Evolutionary conservation across 2,797 vertebrate genomes (phyloP), one percentile per base, ranked within the genome.

Genomic region (Eulemur albifrons): DNA sequence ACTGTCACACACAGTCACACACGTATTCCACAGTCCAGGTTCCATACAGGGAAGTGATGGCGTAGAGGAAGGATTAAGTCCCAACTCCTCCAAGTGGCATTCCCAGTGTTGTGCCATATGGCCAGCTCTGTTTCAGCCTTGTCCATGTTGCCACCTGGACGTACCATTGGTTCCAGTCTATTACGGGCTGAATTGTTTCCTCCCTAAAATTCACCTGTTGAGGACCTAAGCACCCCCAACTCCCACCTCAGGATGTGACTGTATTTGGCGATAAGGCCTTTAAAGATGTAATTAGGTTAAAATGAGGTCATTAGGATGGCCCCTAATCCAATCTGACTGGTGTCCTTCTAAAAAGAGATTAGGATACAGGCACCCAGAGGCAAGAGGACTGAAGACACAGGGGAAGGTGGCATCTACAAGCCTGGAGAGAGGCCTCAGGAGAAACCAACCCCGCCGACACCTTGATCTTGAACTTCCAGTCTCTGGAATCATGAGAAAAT

Each of bases 21-120:
- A 61, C 21, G 20, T 54, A 7, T 23, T 63, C 73, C 54, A 59
- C 0, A 2, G 6, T 9, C 1, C 14, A 40, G 13, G 35, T 30
- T 67, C 20, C 35, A n/a, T 2, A 12, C 30, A 6, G 4, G 21
- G 48, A 63, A 35, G 50, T 10, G 0, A 35, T n/a, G 32, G 5
- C 0, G 35, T 15, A n/a, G 10, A 52, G 52, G 45, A 48, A 57
- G 2, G 7, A 43, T 6, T 38, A 20, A 35, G 27, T n/a, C 8
- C 25, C 11, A 11, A 0, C 9, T 65, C 69, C 21, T 32, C 17
- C 27, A 59, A 63, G 43, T 14, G 27, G 25, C 43, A 54, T 59
- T n/a, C 43, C 45, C 18, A 25, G 59, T 6, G 5, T 8, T 32
- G 20, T 5, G 25, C 27, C 30, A 0, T 9, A 8, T 27, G 14